phyloP scores from a whole-genome alignment of 2,888 invertebrate species.

The Leptinotarsa tumamoca region DNA sequence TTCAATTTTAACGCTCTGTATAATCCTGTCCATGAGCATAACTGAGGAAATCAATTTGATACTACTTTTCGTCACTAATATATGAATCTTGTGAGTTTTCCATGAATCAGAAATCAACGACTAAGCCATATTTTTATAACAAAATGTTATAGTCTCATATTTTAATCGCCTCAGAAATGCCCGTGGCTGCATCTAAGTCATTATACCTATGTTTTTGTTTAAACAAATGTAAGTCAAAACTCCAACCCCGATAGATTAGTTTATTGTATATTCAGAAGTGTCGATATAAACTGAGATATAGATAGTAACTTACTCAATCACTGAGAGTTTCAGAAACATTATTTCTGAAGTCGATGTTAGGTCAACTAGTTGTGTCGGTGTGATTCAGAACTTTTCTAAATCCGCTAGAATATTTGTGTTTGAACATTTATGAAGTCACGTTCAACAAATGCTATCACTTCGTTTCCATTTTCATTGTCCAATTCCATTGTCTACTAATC shows the following conservation, averaged over 20 bases:
- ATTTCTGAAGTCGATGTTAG: background rate
- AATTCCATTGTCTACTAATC: no score
- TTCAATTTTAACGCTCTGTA: background rate
- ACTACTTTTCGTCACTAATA: background rate
- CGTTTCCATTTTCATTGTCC: no score
- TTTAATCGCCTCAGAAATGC: background rate
- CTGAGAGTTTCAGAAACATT: background rate
- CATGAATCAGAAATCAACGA: background rate
- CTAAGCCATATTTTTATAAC: background rate
- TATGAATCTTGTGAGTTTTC: background rate
- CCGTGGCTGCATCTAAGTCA: background rate
- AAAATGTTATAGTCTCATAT: background rate
- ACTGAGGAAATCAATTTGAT: background rate
- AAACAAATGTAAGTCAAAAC: conserved; percentile 44
- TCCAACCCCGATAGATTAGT: conserved; percentile 46
- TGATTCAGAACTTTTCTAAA: no score
- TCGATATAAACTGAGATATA: conserved; percentile 1
- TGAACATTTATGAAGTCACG: background rate
- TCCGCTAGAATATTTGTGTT: background rate
- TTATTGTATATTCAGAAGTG: conserved; percentile 18
- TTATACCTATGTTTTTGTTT: conserved; percentile 21
- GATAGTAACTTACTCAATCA: background rate
- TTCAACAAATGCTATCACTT: no score
- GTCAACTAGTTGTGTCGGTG: background rate
- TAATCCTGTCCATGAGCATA: background rate